These are phyloP conservation scores for Dreissena polymorpha DNA, from an alignment of 1,140 invertebrate genomes.

Conservation along the genomic window DNA sequence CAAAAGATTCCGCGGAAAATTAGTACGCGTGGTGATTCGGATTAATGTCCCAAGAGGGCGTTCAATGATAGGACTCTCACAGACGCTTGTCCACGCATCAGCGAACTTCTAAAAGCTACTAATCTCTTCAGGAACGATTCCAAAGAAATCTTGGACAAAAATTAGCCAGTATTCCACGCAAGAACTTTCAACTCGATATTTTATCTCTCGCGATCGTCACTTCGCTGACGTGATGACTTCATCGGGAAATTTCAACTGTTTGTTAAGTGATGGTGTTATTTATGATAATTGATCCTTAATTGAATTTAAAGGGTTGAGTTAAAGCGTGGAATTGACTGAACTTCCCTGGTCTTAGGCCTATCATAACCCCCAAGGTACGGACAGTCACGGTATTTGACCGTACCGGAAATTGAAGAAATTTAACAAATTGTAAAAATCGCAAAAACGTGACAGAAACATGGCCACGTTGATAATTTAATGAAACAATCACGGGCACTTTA, in stretches of 20 bases:
- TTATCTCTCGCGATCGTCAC: neutral
- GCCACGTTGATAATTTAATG: neutral
- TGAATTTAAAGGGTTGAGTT: constrained; percentile 39
- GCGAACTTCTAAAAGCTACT: neutral
- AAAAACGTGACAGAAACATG: neutral
- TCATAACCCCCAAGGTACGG: constrained; percentile 12
- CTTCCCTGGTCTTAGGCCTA: neutral
- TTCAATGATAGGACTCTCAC: neutral
- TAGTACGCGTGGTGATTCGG: constrained; percentile 30
- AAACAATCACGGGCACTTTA: neutral
- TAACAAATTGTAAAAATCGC: neutral
- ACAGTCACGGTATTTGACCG: constrained; percentile 22
- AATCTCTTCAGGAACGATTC: neutral
- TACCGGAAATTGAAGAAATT: constrained; percentile 24
- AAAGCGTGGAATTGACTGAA: constrained; percentile 13
- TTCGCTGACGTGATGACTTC: neutral
- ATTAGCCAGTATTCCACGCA: neutral
- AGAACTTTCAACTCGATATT: neutral
- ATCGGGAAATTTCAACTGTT: constrained; percentile 16
- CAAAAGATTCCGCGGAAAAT: constrained; percentile 32
- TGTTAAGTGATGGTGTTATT: constrained; percentile 46
- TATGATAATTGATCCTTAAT: constrained; percentile 55
- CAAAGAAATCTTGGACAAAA: neutral
- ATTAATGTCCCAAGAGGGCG: neutral
- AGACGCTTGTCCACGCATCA: neutral